Evolutionary conservation across 2,888 invertebrate species (phyloP), one percentile per base, ranked within the genome.

Genomic region (Kryphioiulus occultus): DNA sequence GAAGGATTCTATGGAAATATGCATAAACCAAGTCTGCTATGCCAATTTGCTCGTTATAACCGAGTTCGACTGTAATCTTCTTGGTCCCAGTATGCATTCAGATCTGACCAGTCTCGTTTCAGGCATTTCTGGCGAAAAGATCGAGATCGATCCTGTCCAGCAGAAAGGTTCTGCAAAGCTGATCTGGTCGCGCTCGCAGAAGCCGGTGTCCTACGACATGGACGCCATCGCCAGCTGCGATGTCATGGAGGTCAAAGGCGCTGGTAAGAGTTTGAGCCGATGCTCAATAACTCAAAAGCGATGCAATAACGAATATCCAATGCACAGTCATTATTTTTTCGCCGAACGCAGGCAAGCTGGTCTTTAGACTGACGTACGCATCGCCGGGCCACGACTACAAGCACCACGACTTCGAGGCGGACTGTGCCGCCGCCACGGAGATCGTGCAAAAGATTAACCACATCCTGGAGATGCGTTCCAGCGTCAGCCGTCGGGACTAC

Each of bases 151-250:
- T 91, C 97, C 97, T 0, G 94, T 96, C 35, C 94, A 94, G 59
- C 92, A 92, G 88, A 92, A 92, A 89, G 92, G 92, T 19, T 90
- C 91, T 7, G 91, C 92, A 35, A 91, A 91, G 89, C 92, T 94
- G 90, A 93, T 94, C 92, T 94, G 89, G 82, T 88, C 88, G 39
- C 94, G 84, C 94, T 95, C 91, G 94, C 92, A 96, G 90, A 96
- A 96, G 91, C 95, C 97, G 82, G 95, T 96, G 87, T 95, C 95
- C 89, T 96, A 96, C 92, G 95, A 95, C 89, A 97, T 97, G 91
- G 97, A 98, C 91, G 94, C 94, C 32, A 95, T 98, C 88, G 98
- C 96, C 0, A 95, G 95, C 93, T 98, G 98, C 91, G 97, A 97
- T 91, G 93, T 96, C 89, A 93, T 95, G 22, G 97, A 97, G 91